Percentiles rank a stretch among this genome's conserved stretches.
Evolutionary conservation across 2,113 vertebrate genomes (phyloP).

Genomic region (Rhinogobius similis): DNA sequence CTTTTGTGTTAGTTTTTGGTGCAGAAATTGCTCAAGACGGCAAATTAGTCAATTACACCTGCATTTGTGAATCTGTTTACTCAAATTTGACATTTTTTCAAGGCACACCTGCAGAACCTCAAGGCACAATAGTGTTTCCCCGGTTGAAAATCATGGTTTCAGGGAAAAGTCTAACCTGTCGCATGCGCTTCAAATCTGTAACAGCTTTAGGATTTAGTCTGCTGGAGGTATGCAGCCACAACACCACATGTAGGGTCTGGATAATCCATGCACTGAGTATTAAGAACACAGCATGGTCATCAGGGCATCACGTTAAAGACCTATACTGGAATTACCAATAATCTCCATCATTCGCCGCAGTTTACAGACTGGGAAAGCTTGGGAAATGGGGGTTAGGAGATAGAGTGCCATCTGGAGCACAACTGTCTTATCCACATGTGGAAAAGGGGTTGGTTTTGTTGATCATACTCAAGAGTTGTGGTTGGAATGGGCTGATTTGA

Average conservation of each 20-base stretch:
- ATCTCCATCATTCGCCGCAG: constrained; percentile 69
- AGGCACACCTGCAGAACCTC: too few relatives aligned
- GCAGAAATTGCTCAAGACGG: too few relatives aligned
- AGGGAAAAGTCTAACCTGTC: too few relatives aligned
- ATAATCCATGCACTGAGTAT: constrained; percentile 73
- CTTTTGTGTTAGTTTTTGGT: too few relatives aligned
- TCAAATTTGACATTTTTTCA: too few relatives aligned
- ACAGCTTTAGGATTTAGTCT: constrained; percentile 80
- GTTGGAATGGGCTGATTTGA: neutral
- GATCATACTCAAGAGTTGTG: constrained; percentile 23
- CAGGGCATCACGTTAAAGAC: constrained; percentile 73
- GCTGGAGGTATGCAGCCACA: constrained; percentile 80
- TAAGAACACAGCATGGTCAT: constrained; percentile 72
- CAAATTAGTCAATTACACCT: too few relatives aligned
- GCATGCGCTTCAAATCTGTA: constrained; percentile 65
- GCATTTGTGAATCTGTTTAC: too few relatives aligned
- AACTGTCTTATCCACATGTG: constrained; percentile 41
- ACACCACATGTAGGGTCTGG: constrained; percentile 73
- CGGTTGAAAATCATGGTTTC: too few relatives aligned
- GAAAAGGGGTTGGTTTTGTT: constrained; percentile 43
- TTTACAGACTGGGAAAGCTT: constrained; percentile 18
- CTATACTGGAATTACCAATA: constrained; percentile 72
- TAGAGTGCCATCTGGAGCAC: constrained; percentile 59
- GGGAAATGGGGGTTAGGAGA: constrained; percentile 3
- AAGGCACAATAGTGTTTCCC: too few relatives aligned